Percentiles rank a stretch among this genome's conserved stretches.
Evolutionary conservation across 2,888 invertebrate species (phyloP).

Genomic region (Pyrocoelia pectoralis): DNA sequence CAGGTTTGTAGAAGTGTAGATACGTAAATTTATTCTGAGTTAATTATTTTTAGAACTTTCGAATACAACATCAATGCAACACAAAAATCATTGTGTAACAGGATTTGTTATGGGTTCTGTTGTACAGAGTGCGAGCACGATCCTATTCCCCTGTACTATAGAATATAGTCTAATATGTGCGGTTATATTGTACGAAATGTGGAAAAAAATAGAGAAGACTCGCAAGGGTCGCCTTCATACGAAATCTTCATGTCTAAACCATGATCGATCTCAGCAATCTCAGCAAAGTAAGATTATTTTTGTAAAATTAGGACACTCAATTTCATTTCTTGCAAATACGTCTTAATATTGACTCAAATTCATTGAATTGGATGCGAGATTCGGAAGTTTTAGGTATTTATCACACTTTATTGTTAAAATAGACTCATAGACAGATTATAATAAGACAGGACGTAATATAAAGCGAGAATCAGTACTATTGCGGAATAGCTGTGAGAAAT

Average conservation of each 20-base stretch:
- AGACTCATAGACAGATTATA: no score
- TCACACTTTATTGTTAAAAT: no score
- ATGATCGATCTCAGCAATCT: slow-evolving; percentile 46
- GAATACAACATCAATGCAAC: slow-evolving; percentile 6
- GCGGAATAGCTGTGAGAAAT: no score
- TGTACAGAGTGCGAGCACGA: slow-evolving; percentile 91
- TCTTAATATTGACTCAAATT: no score
- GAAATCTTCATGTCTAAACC: not conserved
- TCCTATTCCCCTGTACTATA: slow-evolving; percentile 92
- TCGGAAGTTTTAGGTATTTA: no score
- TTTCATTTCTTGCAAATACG: no score
- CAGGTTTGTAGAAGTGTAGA: slow-evolving; percentile 44
- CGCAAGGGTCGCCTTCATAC: not conserved
- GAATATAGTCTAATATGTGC: slow-evolving; percentile 97
- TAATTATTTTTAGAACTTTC: slow-evolving; percentile 15
- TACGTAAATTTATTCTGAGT: no score
- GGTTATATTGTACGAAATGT: slow-evolving; percentile 94
- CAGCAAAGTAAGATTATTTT: slow-evolving; percentile 70
- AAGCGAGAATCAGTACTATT: no score
- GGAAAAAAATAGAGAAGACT: slow-evolving; percentile 75
- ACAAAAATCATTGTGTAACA: slow-evolving; percentile 45
- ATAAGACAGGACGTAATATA: no score
- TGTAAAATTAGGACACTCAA: no score
- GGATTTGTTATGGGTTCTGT: slow-evolving; percentile 65
- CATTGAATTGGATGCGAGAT: no score